These are phyloP conservation scores for Empidonax traillii DNA, from an alignment of 2,113 vertebrate species.

Conservation along the genomic window DNA sequence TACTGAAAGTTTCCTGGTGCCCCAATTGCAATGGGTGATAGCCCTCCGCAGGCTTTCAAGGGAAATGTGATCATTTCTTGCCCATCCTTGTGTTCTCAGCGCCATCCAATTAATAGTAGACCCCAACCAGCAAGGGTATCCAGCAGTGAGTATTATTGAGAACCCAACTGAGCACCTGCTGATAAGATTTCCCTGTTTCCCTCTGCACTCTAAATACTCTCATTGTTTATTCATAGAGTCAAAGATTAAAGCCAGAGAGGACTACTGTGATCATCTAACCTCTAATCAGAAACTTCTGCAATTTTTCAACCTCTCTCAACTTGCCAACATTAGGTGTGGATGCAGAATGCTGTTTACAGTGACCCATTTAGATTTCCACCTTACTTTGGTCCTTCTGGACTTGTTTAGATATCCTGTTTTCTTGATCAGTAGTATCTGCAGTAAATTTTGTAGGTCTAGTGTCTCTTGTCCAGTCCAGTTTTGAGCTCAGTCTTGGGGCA, in stretches of 20 bases:
- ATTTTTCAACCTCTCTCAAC: background rate
- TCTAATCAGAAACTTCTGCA: slow-evolving; percentile 31
- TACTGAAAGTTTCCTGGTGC: background rate
- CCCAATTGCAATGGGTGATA: slow-evolving; percentile 22
- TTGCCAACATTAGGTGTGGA: background rate
- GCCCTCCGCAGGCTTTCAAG: background rate
- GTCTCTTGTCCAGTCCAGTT: background rate
- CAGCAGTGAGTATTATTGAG: slow-evolving; percentile 50
- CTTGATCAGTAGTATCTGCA: background rate
- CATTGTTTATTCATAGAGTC: slow-evolving; percentile 63
- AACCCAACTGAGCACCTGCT: slow-evolving; percentile 50
- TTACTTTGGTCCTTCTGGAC: background rate
- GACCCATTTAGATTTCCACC: background rate
- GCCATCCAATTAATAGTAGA: slow-evolving; percentile 56
- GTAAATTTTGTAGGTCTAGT: background rate
- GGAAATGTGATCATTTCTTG: slow-evolving; percentile 40
- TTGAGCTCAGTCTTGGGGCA: accelerated
- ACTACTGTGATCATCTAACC: slow-evolving; percentile 38
- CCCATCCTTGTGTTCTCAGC: slow-evolving; percentile 15
- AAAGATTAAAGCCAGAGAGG: slow-evolving; percentile 49
- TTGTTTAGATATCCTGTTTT: background rate
- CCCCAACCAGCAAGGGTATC: slow-evolving; percentile 33
- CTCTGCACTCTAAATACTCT: slow-evolving; percentile 45
- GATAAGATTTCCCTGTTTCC: slow-evolving; percentile 23
- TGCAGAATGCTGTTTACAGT: background rate